Conservation (phyloP, 92 coral and sea anemone species). For the Blastomussa wellsi region DNA sequence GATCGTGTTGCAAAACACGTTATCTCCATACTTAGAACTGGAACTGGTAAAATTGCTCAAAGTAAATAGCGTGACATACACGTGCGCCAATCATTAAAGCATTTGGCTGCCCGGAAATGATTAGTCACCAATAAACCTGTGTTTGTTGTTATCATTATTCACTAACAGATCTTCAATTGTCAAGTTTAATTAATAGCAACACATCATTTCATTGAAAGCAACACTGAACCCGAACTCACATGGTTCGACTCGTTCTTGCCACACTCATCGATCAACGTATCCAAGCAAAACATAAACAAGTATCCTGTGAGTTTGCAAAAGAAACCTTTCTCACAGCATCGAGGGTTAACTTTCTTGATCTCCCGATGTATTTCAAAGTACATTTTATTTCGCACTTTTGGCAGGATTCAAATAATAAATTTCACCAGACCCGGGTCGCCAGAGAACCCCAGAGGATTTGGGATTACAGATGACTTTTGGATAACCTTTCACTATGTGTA, state of each 20-base stretch:
- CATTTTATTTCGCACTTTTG: neutral
- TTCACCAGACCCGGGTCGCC: neutral
- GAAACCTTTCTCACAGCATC: neutral
- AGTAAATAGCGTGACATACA: neutral
- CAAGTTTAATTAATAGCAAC: neutral
- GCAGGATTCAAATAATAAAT: neutral
- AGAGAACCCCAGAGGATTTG: too few species aligned
- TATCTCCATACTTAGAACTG: too few species aligned
- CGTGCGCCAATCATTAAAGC: neutral
- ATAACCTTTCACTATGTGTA: neutral
- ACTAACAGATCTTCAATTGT: neutral
- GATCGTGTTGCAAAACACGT: too few species aligned
- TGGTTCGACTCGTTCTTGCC: neutral
- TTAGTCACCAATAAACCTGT: neutral
- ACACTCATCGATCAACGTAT: neutral
- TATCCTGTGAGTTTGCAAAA: neutral
- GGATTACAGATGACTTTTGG: conserved; percentile 6
- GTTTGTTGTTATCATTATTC: neutral
- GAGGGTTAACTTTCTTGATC: neutral
- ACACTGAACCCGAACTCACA: neutral
- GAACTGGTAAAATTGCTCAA: neutral
- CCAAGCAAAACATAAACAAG: neutral
- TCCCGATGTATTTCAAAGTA: neutral
- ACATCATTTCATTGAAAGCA: neutral
- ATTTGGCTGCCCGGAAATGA: conserved; percentile 1